phyloP scores from a whole-genome alignment of 2,797 vertebrate species.

The Champsocephalus esox region DNA sequence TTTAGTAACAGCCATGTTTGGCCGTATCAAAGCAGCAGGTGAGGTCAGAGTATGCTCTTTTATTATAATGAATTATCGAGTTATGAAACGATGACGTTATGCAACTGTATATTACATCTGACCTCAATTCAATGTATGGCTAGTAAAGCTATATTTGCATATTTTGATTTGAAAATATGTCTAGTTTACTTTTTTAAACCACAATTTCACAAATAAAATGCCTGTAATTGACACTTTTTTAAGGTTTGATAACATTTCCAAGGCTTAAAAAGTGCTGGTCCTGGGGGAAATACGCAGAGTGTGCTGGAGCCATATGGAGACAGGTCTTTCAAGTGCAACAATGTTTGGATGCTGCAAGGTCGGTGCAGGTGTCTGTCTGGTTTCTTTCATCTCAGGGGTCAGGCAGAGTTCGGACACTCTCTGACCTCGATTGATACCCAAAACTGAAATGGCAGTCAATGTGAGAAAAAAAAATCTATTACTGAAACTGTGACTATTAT shows the following conservation, averaged over 20 bases:
- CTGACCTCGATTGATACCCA: too few species aligned
- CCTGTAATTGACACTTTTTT: too few species aligned
- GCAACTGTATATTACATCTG: neutral
- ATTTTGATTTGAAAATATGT: neutral
- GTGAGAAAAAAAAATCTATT: too few species aligned
- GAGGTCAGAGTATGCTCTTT: neutral
- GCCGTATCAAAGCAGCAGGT: neutral
- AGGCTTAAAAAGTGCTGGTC: neutral
- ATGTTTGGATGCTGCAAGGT: slow-evolving; percentile 1
- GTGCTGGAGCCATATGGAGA: slow-evolving; percentile 49
- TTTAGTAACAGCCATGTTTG: slow-evolving; percentile 21
- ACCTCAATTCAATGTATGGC: neutral
- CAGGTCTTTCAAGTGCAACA: slow-evolving; percentile 27
- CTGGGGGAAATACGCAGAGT: neutral
- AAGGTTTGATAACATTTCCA: too few species aligned
- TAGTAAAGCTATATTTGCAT: neutral
- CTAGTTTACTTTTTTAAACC: neutral
- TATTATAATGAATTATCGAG: neutral
- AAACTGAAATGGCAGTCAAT: too few species aligned
- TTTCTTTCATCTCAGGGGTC: slow-evolving; percentile 30
- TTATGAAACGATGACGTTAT: slow-evolving; percentile 21
- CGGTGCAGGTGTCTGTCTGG: slow-evolving; percentile 1
- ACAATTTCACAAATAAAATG: neutral
- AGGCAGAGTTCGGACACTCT: neutral
- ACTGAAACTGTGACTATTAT: too few species aligned